Conservation (phyloP, 2,113 vertebrate species). For the Etheostoma cragini region DNA sequence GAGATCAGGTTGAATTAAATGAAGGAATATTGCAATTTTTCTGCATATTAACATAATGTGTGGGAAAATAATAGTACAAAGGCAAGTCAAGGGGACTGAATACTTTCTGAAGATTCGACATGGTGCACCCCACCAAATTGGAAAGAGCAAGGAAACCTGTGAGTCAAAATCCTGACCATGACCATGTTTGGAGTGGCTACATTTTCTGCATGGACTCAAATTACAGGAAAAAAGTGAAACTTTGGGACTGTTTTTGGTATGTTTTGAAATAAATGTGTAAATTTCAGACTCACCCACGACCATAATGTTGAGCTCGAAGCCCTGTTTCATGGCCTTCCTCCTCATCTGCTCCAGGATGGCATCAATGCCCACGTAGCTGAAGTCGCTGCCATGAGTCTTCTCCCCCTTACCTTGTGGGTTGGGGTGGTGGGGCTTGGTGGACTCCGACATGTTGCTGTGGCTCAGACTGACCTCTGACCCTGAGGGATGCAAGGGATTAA, state of each 20-base stretch:
- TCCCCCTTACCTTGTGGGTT: conserved; percentile 82
- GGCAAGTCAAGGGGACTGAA: not conserved
- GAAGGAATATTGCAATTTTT: not conserved
- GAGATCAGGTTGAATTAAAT: no score
- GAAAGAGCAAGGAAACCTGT: not conserved
- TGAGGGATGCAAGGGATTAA: conserved; percentile 38
- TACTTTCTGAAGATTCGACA: not conserved
- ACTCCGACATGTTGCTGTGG: conserved; percentile 90
- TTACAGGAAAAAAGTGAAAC: not conserved
- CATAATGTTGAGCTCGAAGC: conserved; percentile 99
- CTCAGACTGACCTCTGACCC: conserved; percentile 84
- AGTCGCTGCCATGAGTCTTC: conserved; percentile 85
- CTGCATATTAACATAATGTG: not conserved
- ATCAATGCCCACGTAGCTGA: conserved; percentile 96
- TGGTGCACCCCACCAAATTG: not conserved
- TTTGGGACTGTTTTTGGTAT: not conserved
- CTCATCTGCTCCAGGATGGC: conserved; percentile 99
- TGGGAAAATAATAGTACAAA: not conserved
- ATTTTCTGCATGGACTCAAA: not conserved
- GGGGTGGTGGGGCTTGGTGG: conserved; percentile 81
- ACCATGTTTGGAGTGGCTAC: not conserved
- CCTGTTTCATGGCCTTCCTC: conserved; percentile 98
- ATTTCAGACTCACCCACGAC: conserved; percentile 91
- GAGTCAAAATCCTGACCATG: not conserved
- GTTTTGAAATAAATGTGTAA: not conserved